These are phyloP conservation scores for Apogon hyalosoma DNA, from an alignment of 2,797 vertebrate genomes.

Conservation along the genomic window DNA sequence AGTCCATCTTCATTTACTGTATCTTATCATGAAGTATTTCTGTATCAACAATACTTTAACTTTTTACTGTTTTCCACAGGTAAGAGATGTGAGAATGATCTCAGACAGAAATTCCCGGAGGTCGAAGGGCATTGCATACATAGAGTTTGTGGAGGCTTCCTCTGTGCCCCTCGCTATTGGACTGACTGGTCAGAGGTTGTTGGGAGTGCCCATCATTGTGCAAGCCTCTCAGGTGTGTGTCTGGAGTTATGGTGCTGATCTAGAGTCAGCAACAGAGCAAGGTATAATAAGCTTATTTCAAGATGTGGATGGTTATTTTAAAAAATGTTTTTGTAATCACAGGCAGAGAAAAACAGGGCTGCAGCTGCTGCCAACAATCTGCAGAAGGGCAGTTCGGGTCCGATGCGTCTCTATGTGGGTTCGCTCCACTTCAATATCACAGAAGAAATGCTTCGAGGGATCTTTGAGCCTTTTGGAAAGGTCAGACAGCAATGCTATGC, in stretches of 20 bases:
- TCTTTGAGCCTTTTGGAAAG: constrained; percentile 98
- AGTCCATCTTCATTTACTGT: constrained; percentile 14
- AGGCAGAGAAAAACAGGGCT: constrained; percentile 99
- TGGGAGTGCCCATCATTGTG: constrained; percentile 98
- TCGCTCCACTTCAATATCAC: constrained; percentile 99
- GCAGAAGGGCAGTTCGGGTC: constrained; percentile 95
- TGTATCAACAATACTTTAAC: not conserved
- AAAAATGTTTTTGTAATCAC: constrained; percentile 9
- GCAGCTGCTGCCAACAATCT: constrained; percentile 96
- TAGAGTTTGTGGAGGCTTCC: constrained; percentile 96
- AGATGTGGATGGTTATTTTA: not conserved
- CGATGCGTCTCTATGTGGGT: constrained; percentile 97
- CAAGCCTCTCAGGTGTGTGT: constrained; percentile 94
- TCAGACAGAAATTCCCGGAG: constrained; percentile 97
- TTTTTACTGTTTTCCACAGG: constrained; percentile 75
- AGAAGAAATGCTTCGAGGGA: constrained; percentile 98
- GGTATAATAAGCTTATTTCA: too few relatives aligned
- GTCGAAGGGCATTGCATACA: constrained; percentile 99
- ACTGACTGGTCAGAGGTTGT: constrained; percentile 94
- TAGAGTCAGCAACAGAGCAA: too few relatives aligned
- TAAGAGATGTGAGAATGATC: constrained; percentile 98
- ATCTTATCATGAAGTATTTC: too few relatives aligned
- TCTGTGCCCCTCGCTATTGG: constrained; percentile 98
- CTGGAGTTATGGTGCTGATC: not conserved
- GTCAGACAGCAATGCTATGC: constrained; percentile 68